A percentile compares a stretch with the other conserved stretches of the same genome.
Evolutionary conservation across 2,797 vertebrate species (phyloP).

Genomic region (Sebastes itinus): DNA sequence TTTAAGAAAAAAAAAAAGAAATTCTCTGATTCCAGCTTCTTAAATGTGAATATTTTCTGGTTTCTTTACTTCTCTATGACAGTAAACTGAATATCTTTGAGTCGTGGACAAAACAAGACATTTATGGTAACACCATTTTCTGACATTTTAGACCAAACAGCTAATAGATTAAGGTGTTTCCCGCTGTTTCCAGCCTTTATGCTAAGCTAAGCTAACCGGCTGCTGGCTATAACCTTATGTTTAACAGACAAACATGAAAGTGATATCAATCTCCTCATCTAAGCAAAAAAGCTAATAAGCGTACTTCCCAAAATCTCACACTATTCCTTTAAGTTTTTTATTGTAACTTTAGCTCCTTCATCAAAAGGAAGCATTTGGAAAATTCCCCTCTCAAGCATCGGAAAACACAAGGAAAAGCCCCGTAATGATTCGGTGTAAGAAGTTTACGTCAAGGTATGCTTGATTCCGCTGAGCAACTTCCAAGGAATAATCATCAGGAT

Average conservation of each 20-base stretch:
- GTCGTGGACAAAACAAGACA: too few species aligned
- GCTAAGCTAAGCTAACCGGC: conserved; percentile 1
- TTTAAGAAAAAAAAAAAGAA: too few species aligned
- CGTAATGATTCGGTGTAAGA: conserved; percentile 24
- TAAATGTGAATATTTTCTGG: too few species aligned
- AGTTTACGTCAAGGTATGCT: conserved; percentile 29
- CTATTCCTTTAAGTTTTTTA: not conserved
- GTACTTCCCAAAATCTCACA: not conserved
- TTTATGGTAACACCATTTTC: too few species aligned
- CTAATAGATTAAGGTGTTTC: too few species aligned
- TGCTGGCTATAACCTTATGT: not conserved
- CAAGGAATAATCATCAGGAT: conserved; percentile 43
- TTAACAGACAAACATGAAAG: not conserved
- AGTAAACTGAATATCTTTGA: too few species aligned
- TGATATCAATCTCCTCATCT: not conserved
- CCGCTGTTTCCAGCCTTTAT: not conserved
- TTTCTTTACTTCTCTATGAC: too few species aligned
- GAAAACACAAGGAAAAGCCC: conserved; percentile 23
- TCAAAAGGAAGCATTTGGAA: conserved; percentile 41
- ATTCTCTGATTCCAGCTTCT: too few species aligned
- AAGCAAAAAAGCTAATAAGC: not conserved
- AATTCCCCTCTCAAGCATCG: not conserved
- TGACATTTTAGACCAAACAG: too few species aligned
- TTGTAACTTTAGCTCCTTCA: conserved; percentile 6
- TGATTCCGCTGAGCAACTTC: conserved; percentile 52